phyloP scores from a whole-genome alignment of 2,888 invertebrate genomes.

The Trichopria drosophilae region DNA sequence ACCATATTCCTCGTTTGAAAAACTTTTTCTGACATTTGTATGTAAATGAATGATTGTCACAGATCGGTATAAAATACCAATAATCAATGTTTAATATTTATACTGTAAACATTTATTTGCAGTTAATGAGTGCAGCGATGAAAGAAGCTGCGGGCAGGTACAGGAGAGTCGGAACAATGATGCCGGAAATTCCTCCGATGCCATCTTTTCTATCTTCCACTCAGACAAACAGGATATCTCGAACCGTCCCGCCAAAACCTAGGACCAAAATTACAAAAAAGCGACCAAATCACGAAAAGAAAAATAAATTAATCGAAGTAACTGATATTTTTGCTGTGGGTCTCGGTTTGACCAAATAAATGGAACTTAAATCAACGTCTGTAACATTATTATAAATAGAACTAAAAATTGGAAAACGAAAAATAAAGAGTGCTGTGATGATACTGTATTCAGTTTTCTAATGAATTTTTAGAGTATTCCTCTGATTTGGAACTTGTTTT shows the following conservation, averaged over 20 bases:
- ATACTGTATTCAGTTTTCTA: no score
- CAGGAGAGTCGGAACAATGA: constrained; percentile 39
- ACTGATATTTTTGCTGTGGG: constrained; percentile 51
- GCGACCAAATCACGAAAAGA: constrained; percentile 38
- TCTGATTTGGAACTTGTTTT: no score
- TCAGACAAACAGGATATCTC: no score
- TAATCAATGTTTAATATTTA: no score
- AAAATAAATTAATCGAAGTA: constrained; percentile 40
- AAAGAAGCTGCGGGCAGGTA: constrained; percentile 47
- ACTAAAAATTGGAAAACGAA: no score
- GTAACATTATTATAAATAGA: no score
- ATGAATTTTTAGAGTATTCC: no score
- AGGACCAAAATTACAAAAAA: constrained; percentile 41
- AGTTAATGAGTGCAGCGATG: constrained; percentile 46
- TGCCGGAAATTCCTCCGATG: constrained; percentile 33
- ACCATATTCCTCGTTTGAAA: constrained; percentile 23
- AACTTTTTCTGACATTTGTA: constrained; percentile 25
- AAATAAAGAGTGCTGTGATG: no score
- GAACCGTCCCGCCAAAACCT: no score
- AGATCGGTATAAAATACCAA: background rate
- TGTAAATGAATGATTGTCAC: background rate
- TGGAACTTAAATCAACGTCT: no score
- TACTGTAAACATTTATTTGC: constrained; percentile 19
- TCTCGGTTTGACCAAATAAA: constrained; percentile 42
- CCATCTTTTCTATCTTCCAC: constrained; percentile 37